phyloP scores from a whole-genome alignment of 2,888 invertebrate genomes.

The Rugalucina vietnamica region DNA sequence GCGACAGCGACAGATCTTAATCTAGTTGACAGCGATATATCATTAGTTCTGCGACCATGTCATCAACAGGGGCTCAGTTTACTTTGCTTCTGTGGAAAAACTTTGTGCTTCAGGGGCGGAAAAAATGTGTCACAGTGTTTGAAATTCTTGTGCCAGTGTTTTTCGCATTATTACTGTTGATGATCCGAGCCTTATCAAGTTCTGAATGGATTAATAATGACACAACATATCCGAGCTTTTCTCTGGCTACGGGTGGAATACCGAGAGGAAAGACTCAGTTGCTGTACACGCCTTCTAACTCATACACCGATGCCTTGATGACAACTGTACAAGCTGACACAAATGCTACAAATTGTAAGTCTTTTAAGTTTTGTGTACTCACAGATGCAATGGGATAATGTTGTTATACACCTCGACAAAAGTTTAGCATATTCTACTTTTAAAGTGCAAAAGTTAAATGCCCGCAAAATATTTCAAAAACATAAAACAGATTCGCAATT shows the following conservation, averaged over 20 bases:
- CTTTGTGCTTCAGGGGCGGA: constrained; percentile 69
- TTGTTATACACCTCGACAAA: no score
- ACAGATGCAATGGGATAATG: no score
- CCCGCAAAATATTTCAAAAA: no score
- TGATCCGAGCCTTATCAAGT: constrained; percentile 56
- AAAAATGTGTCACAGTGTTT: constrained; percentile 71
- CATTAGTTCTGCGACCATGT: no score
- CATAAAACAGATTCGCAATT: no score
- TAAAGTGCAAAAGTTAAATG: no score
- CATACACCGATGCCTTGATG: constrained; percentile 40
- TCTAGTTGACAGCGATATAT: no score
- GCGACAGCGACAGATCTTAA: no score
- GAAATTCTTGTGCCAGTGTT: constrained; percentile 72
- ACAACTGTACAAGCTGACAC: constrained; percentile 11
- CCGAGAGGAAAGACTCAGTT: constrained; percentile 20
- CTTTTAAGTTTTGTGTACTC: no score
- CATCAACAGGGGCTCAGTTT: constrained; percentile 67
- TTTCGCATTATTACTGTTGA: constrained; percentile 70
- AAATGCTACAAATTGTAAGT: constrained; percentile 44
- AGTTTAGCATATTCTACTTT: no score
- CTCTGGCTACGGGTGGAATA: neutral
- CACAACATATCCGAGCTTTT: constrained; percentile 33
- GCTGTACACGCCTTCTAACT: constrained; percentile 50
- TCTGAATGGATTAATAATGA: constrained; percentile 39
- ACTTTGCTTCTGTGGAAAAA: constrained; percentile 77